Conservation (phyloP, 2,888 invertebrate genomes). For the Lepidocyrtinus sp. region DNA sequence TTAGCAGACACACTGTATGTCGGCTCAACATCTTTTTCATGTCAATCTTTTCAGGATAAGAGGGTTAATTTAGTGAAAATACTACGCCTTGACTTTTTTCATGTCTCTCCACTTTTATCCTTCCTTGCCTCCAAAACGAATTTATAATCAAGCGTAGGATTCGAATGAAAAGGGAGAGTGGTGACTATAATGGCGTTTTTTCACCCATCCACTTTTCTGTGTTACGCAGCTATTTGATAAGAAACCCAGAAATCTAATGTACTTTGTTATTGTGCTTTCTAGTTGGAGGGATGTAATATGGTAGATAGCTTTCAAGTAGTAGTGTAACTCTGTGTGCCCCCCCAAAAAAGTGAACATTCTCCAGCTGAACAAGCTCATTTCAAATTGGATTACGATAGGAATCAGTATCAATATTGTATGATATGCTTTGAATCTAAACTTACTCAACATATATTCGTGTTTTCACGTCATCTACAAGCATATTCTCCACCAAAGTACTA, state of each 20-base stretch:
- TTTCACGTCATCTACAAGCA: neutral
- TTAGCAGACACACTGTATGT: conserved; percentile 34
- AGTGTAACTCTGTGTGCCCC: neutral
- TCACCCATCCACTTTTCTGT: neutral
- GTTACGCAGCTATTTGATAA: no score
- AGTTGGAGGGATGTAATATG: neutral
- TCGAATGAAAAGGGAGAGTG: neutral
- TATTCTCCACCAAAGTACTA: neutral
- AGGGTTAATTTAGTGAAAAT: conserved; percentile 60
- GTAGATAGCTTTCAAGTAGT: neutral
- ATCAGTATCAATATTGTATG: conserved; percentile 26
- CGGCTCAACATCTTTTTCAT: conserved; percentile 56
- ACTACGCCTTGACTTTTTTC: conserved; percentile 50
- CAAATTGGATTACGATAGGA: conserved; percentile 52
- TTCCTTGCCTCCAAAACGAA: conserved; percentile 4
- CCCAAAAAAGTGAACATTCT: conserved; percentile 11
- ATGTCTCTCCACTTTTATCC: conserved; percentile 4
- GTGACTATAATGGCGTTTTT: neutral
- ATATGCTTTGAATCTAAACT: conserved; percentile 3
- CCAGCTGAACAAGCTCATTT: conserved; percentile 37
- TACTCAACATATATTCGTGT: neutral
- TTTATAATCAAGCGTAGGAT: conserved; percentile 28
- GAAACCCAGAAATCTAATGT: neutral
- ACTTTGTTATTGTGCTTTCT: neutral
- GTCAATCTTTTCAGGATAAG: conserved; percentile 58